Conservation (phyloP, 2,888 invertebrate genomes). For the Thereva unica region DNA sequence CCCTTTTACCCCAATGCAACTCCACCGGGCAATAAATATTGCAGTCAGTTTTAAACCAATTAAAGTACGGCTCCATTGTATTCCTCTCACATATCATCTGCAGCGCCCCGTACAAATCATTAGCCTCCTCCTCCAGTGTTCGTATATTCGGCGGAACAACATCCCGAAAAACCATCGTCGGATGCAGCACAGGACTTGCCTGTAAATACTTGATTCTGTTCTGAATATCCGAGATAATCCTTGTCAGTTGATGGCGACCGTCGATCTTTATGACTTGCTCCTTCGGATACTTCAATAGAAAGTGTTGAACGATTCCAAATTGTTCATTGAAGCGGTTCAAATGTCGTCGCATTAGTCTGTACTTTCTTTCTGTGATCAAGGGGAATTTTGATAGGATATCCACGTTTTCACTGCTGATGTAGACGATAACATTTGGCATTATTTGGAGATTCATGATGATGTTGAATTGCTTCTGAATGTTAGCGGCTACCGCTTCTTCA, state of each 20-base stretch:
- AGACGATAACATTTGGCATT: slow-evolving; percentile 28
- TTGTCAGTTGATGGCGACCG: slow-evolving; percentile 59
- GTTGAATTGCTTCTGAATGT: slow-evolving; percentile 45
- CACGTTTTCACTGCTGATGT: slow-evolving; percentile 9
- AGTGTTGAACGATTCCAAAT: slow-evolving; percentile 50
- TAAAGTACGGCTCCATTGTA: slow-evolving; percentile 51
- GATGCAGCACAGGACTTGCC: too few species aligned
- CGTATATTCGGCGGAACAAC: too few species aligned
- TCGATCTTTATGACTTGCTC: slow-evolving; percentile 64
- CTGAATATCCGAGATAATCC: slow-evolving; percentile 61
- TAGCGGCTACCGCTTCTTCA: slow-evolving; percentile 8
- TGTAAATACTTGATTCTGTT: slow-evolving; percentile 47
- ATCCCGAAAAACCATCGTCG: too few species aligned
- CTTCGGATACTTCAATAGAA: slow-evolving; percentile 53
- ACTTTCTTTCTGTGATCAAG: slow-evolving; percentile 8
- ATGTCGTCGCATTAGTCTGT: slow-evolving; percentile 41
- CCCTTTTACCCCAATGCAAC: slow-evolving; percentile 61
- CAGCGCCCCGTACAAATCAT: slow-evolving; percentile 47
- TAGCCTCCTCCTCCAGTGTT: slow-evolving; percentile 43
- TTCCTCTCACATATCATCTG: slow-evolving; percentile 48
- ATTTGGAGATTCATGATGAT: slow-evolving; percentile 24
- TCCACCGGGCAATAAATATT: slow-evolving; percentile 67
- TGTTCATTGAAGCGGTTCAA: slow-evolving; percentile 6
- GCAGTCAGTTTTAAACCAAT: slow-evolving; percentile 64
- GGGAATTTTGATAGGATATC: slow-evolving; percentile 1